A percentile compares a stretch with the other conserved stretches of the same genome.
Conservation (phyloP, 1,140 invertebrate species). For the Heliconius hewitsoni region DNA sequence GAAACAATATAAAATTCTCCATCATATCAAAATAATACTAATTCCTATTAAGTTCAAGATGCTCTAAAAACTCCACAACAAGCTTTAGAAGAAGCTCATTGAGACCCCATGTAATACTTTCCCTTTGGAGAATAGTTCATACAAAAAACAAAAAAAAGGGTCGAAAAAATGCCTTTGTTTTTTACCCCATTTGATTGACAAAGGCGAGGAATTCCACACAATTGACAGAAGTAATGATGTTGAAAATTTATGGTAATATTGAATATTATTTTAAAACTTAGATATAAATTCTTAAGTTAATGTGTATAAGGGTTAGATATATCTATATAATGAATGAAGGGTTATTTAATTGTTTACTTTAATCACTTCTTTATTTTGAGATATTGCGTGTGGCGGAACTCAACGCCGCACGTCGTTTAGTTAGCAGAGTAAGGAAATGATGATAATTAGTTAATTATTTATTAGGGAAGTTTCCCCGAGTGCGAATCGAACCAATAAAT, state of each 20-base stretch:
- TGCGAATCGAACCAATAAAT: too few species aligned
- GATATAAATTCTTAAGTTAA: conserved; percentile 7
- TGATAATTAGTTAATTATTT: too few species aligned
- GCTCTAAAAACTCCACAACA: neutral
- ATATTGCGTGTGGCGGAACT: neutral
- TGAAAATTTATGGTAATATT: conserved; percentile 19
- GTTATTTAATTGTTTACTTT: neutral
- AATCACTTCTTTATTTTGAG: neutral
- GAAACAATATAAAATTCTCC: neutral
- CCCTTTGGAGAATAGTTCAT: conserved; percentile 18
- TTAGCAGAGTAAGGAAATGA: too few species aligned
- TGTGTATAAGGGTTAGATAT: neutral
- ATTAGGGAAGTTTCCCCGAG: too few species aligned
- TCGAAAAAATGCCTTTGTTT: conserved; percentile 29
- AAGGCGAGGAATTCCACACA: conserved; percentile 29
- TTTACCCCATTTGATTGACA: conserved; percentile 31
- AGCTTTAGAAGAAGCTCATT: conserved; percentile 28
- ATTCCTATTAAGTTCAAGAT: neutral
- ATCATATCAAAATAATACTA: neutral
- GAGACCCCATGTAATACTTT: conserved; percentile 32
- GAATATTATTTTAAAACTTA: neutral
- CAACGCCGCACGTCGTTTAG: neutral
- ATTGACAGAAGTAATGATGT: conserved; percentile 34
- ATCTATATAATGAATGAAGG: neutral
- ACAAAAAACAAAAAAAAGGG: conserved; percentile 28